Percentiles rank a stretch among this genome's conserved stretches.
Evolutionary conservation across 23 tunicate genomes (phyloP).

Genomic region (Corella eumyota): DNA sequence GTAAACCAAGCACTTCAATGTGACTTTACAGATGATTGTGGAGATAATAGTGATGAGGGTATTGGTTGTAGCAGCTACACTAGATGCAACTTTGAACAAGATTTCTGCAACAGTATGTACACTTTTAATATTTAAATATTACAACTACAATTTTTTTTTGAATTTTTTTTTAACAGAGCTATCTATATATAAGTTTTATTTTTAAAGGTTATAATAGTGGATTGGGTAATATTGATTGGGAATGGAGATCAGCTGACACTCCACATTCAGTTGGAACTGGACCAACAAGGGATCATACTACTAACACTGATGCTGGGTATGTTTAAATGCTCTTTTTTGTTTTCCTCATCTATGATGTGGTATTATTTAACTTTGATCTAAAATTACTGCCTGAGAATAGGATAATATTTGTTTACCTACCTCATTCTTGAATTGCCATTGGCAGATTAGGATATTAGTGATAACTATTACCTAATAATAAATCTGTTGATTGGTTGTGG

Average conservation of each 20-base stretch:
- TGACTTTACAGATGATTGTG: conserved; percentile 85
- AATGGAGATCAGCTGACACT: conserved; percentile 72
- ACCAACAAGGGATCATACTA: conserved; percentile 83
- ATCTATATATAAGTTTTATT: neutral
- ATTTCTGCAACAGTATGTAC: conserved; percentile 57
- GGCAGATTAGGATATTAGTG: too few species aligned
- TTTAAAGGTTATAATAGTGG: conserved; percentile 28
- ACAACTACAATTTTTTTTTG: neutral
- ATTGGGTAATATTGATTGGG: conserved; percentile 76
- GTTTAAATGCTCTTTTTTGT: conserved; percentile 3
- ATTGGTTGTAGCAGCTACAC: conserved; percentile 30
- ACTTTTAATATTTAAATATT: neutral
- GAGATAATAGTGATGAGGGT: conserved; percentile 69
- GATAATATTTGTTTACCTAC: too few species aligned
- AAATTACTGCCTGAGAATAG: neutral
- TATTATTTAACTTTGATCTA: neutral
- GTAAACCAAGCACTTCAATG: conserved; percentile 15
- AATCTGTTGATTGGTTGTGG: too few species aligned
- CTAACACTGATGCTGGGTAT: conserved; percentile 84
- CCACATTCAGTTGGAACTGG: conserved; percentile 60
- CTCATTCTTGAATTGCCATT: too few species aligned
- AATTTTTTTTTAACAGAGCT: neutral
- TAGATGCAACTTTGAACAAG: conserved; percentile 63
- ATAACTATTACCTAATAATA: too few species aligned
- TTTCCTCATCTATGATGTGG: neutral